Evolutionary conservation across 1,140 invertebrate genomes (phyloP).

Genomic region (Penaeus vannamei): DNA sequence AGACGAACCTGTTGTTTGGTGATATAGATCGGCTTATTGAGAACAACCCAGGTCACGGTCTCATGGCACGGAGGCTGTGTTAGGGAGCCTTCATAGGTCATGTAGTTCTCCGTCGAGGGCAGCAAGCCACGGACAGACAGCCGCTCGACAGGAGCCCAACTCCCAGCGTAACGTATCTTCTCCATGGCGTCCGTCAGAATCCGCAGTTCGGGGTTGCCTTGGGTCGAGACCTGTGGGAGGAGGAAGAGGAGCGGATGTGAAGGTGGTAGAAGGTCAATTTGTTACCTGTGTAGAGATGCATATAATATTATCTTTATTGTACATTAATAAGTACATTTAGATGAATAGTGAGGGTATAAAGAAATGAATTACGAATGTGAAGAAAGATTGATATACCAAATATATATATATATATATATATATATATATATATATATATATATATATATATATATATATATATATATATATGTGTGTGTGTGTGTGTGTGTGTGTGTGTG

Average conservation of each 20-base stretch:
- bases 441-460: slow-evolving; percentile 53
- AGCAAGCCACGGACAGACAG: slow-evolving; percentile 87
- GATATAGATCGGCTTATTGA: slow-evolving; percentile 97
- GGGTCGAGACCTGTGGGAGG: slow-evolving; percentile 41
- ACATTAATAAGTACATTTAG: slow-evolving; percentile 97
- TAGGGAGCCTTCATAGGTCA: slow-evolving; percentile 97
- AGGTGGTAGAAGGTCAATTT: slow-evolving; percentile 77
- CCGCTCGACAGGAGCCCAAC: slow-evolving; percentile 76
- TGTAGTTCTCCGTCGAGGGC: slow-evolving; percentile 94
- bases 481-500: slow-evolving; percentile 27
- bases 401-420: not conserved
- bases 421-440: slow-evolving; percentile 68
- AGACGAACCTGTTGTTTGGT: slow-evolving; percentile 89
- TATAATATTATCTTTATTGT: slow-evolving; percentile 94
- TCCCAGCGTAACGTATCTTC: slow-evolving; percentile 59
- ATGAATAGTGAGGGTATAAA: slow-evolving; percentile 86
- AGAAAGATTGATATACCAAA: not conserved
- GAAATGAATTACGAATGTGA: too few relatives aligned
- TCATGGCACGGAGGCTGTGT: slow-evolving; percentile 95
- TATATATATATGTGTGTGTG: slow-evolving; percentile 39
- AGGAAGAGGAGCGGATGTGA: slow-evolving; percentile 3
- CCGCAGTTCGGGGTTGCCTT: slow-evolving; percentile 51
- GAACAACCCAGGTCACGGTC: slow-evolving; percentile 94
- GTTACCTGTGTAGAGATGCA: slow-evolving; percentile 92
- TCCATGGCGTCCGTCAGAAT: slow-evolving; percentile 61